A percentile compares a stretch with the other conserved stretches of the same genome.
These are phyloP conservation scores for Anagyrus pseudococci DNA, from an alignment of 2,888 invertebrate genomes.

Conservation along the genomic window DNA sequence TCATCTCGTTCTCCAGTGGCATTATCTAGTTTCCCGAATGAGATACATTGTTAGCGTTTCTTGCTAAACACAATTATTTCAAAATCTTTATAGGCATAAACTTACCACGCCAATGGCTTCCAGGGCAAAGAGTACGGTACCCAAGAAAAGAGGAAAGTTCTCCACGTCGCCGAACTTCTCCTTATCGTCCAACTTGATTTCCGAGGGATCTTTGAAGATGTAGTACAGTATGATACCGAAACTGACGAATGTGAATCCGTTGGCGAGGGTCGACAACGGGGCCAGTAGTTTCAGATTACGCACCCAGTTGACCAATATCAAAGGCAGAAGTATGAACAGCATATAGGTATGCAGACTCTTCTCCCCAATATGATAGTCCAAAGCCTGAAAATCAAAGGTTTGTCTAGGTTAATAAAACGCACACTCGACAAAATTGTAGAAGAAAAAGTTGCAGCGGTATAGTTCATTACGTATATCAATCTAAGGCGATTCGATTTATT, in stretches of 20 bases:
- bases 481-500: too few relatives aligned
- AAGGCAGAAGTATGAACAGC: conserved; percentile 67
- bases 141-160: conserved; percentile 90
- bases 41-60: neutral
- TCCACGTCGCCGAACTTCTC: conserved; percentile 70
- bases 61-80: neutral
- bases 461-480: too few relatives aligned
- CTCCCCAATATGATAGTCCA: conserved; percentile 56
- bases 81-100: conserved; percentile 39
- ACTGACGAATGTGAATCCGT: conserved; percentile 81
- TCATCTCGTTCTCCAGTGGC: conserved; percentile 95
- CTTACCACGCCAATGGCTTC: conserved; percentile 93
- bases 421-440: too few relatives aligned
- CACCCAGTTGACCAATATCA: conserved; percentile 82
- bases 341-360: conserved; percentile 71
- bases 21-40: conserved; percentile 73
- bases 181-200: conserved; percentile 69
- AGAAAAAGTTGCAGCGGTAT: too few relatives aligned
- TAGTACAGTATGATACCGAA: conserved; percentile 88
- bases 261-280: conserved; percentile 89
- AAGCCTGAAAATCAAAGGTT: conserved; percentile 58
- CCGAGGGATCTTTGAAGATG: conserved; percentile 72
- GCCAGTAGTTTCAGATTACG: conserved; percentile 86
- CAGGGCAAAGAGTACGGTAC: conserved; percentile 93
- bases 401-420: neutral